Percentiles rank a stretch among this genome's conserved stretches.
Conservation (phyloP, 2,113 vertebrate genomes). For the Corythaeola cristata region DNA sequence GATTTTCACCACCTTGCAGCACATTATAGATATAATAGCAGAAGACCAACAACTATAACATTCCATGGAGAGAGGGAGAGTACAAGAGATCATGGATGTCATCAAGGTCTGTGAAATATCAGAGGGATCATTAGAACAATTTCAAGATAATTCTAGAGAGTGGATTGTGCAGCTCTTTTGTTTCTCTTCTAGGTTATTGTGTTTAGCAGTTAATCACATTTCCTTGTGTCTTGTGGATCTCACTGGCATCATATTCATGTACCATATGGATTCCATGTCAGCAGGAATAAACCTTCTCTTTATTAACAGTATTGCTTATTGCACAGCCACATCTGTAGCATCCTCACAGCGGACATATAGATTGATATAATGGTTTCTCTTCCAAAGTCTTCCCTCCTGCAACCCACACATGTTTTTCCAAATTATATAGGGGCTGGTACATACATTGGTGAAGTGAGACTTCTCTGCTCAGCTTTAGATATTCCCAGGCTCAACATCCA, state of each 20-base stretch:
- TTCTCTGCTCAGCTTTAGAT: neutral
- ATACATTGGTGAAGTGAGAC: neutral
- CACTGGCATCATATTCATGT: neutral
- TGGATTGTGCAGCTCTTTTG: neutral
- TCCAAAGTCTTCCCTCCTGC: neutral
- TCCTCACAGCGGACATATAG: neutral
- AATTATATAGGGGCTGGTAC: neutral
- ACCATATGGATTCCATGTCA: neutral
- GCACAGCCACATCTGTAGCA: neutral
- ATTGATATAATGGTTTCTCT: neutral
- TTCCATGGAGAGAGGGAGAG: neutral
- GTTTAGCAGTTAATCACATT: neutral
- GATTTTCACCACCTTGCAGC: neutral
- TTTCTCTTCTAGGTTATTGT: neutral
- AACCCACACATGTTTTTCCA: neutral
- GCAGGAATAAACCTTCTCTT: conserved; percentile 3
- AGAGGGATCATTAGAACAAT: neutral
- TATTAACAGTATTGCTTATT: neutral
- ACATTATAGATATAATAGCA: neutral
- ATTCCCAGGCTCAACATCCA: neutral
- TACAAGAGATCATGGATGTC: neutral
- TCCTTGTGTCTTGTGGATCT: neutral
- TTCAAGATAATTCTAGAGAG: neutral
- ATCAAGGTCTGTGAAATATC: neutral
- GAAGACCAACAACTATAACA: neutral